These are phyloP conservation scores for Perccottus glenii DNA, from an alignment of 2,113 vertebrate species.

Conservation along the genomic window DNA sequence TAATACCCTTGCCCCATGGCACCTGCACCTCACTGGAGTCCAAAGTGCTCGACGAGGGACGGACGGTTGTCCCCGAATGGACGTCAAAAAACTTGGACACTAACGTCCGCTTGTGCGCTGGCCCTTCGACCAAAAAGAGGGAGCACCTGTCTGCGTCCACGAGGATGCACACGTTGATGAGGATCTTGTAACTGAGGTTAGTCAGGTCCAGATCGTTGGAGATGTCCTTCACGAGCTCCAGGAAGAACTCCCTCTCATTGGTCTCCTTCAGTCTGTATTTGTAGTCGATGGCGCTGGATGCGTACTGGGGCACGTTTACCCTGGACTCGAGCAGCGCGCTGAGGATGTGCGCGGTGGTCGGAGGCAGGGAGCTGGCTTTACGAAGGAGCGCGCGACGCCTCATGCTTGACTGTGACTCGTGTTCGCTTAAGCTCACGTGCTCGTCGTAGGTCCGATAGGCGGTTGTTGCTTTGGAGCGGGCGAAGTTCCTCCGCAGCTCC, in stretches of 20 bases:
- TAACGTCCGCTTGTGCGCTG: constrained; percentile 79
- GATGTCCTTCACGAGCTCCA: constrained; percentile 82
- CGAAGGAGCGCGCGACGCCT: constrained; percentile 80
- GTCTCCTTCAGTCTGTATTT: constrained; percentile 80
- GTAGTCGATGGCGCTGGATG: constrained; percentile 81
- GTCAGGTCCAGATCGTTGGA: constrained; percentile 82
- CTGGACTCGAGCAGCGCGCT: constrained; percentile 82
- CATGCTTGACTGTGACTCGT: constrained; percentile 78
- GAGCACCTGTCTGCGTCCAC: constrained; percentile 82
- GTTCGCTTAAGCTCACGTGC: constrained; percentile 71
- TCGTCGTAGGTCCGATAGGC: constrained; percentile 81
- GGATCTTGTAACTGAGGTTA: constrained; percentile 81
- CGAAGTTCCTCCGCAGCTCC: constrained; percentile 82
- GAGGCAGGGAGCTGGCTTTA: constrained; percentile 83
- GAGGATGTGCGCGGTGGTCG: constrained; percentile 81
- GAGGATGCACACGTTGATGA: constrained; percentile 82
- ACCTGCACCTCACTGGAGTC: constrained; percentile 82
- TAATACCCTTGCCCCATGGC: constrained; percentile 82
- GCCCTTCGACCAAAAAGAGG: constrained; percentile 82
- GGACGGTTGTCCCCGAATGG: constrained; percentile 80
- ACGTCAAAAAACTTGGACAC: constrained; percentile 84
- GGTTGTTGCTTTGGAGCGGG: constrained; percentile 78
- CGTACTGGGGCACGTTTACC: constrained; percentile 80
- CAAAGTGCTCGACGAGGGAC: constrained; percentile 75
- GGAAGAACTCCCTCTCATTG: constrained; percentile 82